phyloP scores from a whole-genome alignment of 2,113 vertebrate species.

The Hoplias malabaricus region DNA sequence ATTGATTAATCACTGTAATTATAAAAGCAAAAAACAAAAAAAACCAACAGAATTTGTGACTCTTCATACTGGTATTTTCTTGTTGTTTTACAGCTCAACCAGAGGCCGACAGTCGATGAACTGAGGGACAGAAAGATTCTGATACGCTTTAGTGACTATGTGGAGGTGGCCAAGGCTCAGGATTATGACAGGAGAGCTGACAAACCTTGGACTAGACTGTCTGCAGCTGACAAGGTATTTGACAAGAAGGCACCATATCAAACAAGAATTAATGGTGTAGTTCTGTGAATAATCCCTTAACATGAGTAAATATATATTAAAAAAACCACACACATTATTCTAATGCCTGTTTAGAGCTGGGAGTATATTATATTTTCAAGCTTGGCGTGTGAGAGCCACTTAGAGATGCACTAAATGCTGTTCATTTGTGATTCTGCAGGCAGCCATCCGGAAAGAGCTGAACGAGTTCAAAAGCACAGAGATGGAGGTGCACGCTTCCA shows the following conservation, averaged over 20 bases:
- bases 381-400: not conserved
- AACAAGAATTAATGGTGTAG: too few species aligned
- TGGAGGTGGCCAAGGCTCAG: conserved; percentile 98
- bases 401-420: conserved; percentile 46
- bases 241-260: not conserved
- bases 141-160: conserved; percentile 98
- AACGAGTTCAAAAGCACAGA: conserved; percentile 99
- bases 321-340: not conserved
- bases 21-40: not conserved
- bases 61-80: not conserved
- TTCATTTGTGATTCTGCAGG: conserved; percentile 69
- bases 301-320: not conserved
- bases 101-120: conserved; percentile 96
- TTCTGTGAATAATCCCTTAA: too few species aligned
- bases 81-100: conserved; percentile 83
- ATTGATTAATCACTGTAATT: too few species aligned
- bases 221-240: conserved; percentile 93
- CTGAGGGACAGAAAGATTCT: conserved; percentile 96
- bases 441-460: conserved; percentile 96
- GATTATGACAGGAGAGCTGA: conserved; percentile 97
- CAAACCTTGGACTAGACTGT: conserved; percentile 96
- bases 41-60: too few species aligned
- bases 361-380: not conserved
- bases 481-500: conserved; percentile 98
- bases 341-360: not conserved